Percentiles rank a stretch among this genome's conserved stretches.
phyloP scores from a whole-genome alignment of 1,140 invertebrate genomes.

The Leptinotarsa texana region DNA sequence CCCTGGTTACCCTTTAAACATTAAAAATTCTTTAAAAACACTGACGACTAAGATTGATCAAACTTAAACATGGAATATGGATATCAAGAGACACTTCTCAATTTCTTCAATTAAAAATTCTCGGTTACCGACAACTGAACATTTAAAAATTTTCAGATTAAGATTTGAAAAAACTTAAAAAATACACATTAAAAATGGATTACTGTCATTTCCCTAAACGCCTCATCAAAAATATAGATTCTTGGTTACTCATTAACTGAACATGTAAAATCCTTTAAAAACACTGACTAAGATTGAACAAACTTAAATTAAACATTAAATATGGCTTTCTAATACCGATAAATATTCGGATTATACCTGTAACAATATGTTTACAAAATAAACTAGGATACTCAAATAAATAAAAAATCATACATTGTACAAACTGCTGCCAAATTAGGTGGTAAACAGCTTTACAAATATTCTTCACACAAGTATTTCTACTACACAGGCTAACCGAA shows the following conservation, averaged over 20 bases:
- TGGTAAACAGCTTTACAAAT: conserved; percentile 22
- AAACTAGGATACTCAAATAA: conserved; percentile 18
- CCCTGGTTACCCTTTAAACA: not conserved
- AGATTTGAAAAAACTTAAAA: not conserved
- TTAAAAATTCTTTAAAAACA: not conserved
- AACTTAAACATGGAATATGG: conserved; percentile 7
- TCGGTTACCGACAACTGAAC: not conserved
- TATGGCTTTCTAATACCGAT: conserved; percentile 13
- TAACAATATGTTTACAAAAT: conserved; percentile 19
- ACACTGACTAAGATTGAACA: conserved; percentile 13
- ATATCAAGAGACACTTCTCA: conserved; percentile 16
- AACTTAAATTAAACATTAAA: conserved; percentile 24
- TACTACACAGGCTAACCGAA: conserved; percentile 28
- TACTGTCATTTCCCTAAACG: conserved; percentile 8
- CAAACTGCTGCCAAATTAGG: conserved; percentile 17
- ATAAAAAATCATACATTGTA: conserved; percentile 21
- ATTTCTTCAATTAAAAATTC: not conserved
- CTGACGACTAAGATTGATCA: conserved; percentile 12
- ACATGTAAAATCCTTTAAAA: conserved; percentile 3
- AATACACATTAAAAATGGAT: not conserved
- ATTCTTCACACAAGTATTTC: conserved; percentile 17
- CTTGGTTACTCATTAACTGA: not conserved
- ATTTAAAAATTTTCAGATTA: not conserved
- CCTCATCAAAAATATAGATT: not conserved
- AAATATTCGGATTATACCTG: conserved; percentile 27